Base-by-base conservation (phyloP, 2,797 vertebrate genomes). In the Streptopelia turtur region DNA sequence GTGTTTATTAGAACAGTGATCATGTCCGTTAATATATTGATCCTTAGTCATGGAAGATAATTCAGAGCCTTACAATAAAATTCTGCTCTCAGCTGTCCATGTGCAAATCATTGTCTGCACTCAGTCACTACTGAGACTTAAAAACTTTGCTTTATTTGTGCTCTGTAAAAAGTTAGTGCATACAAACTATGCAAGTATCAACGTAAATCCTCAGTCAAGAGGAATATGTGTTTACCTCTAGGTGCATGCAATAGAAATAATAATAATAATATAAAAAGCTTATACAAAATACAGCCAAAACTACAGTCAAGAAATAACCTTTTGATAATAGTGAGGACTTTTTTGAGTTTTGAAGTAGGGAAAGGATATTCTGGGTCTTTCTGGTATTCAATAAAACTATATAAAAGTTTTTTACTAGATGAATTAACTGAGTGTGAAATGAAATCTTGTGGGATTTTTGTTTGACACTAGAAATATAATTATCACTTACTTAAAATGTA, bases 131-230 rank as follows among this genome's bases (percentile, higher is more conserved):
- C 31, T 23, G 52, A 88, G 69, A 37, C 16, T 68, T 50, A 22
- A 5, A 77, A 91, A 18, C 4, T 45, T 47, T 8, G 20, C 39
- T 83, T 57, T 74, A 4, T 47, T 72, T 87, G 31, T 52, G 28
- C 52, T 86, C 23, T 66, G 39, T 45, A 49, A 87, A 37, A 75
- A 41, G 15, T 39, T 69, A 70, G 70, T 49, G 49, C 20, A 13
- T 89, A 13, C 15, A 47, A 55, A 18, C 47, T 56, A 4, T 0
- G 0, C 16, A 28, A 59, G 10, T 37, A 22, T 50, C 5, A 10
- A 37, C 0, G 0, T 68, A 78, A 86, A 33, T 66, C n/a, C 23
- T 61, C 33, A 45, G 37, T 65, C 43, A 66, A 37, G 61, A 69
- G 55, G 56, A 64, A 2, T 21, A 14, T 49, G 27, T 86, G 10